A percentile compares a stretch with the other conserved stretches of the same genome.
phyloP scores from a whole-genome alignment of 1,140 invertebrate genomes.

The Lordiphosa clarofinis region DNA sequence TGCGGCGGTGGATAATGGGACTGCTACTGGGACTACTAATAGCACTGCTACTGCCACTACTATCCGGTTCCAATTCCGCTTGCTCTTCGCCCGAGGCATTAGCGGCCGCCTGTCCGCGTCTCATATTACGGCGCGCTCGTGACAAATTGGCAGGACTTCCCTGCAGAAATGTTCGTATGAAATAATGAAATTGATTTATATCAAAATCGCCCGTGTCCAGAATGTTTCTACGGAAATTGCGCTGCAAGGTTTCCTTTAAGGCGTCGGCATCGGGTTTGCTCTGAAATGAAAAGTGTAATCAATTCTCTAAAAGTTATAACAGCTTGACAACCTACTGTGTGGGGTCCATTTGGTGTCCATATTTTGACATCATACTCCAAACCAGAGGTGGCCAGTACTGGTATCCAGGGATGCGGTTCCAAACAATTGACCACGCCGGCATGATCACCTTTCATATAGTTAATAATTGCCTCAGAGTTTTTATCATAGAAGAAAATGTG shows the following conservation, averaged over 20 bases:
- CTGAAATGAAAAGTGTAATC: background rate
- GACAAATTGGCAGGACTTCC: background rate
- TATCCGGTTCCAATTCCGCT: background rate
- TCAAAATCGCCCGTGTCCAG: constrained; percentile 31
- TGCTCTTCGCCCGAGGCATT: background rate
- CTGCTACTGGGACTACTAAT: background rate
- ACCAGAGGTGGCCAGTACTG: constrained; percentile 90
- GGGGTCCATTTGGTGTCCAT: constrained; percentile 88
- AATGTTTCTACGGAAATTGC: constrained; percentile 53
- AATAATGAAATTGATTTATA: constrained; percentile 52
- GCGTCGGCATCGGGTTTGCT: constrained; percentile 81
- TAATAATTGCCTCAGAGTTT: constrained; percentile 91
- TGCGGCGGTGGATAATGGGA: background rate
- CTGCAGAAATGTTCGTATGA: constrained; percentile 51
- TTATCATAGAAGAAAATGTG: constrained; percentile 97
- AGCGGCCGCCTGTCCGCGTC: too few species aligned
- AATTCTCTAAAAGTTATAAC: background rate
- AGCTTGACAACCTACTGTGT: constrained; percentile 58
- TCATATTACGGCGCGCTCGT: background rate
- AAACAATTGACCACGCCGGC: constrained; percentile 95
- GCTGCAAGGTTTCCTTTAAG: constrained; percentile 68
- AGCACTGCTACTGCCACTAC: constrained; percentile 1
- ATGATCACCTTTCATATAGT: constrained; percentile 91
- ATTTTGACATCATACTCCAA: constrained; percentile 96
- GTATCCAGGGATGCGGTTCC: constrained; percentile 93